phyloP scores from a whole-genome alignment of 2,797 vertebrate genomes.

The Gadopsis marmoratus region DNA sequence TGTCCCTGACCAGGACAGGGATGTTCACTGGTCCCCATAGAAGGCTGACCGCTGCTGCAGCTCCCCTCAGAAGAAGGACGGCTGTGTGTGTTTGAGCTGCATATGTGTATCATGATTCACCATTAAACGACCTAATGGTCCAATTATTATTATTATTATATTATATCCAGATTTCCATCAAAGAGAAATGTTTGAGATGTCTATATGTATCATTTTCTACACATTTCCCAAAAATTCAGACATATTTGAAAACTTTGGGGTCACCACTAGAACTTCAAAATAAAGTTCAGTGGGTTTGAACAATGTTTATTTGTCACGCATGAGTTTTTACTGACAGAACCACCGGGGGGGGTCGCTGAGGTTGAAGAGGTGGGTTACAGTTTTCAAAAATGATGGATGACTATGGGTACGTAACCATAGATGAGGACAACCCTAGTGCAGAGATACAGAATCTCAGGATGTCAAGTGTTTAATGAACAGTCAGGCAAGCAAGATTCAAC shows the following conservation, averaged over 20 bases:
- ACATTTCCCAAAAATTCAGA: not conserved
- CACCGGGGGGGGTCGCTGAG: not conserved
- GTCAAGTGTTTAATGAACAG: constrained; percentile 1
- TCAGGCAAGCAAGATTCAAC: not conserved
- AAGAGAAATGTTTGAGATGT: not conserved
- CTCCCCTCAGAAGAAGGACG: too few relatives aligned
- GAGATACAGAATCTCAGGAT: not conserved
- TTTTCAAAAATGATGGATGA: constrained; percentile 30
- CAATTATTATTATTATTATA: not conserved
- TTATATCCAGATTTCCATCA: not conserved
- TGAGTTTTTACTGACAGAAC: not conserved
- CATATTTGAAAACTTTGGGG: not conserved
- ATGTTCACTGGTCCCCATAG: too few relatives aligned
- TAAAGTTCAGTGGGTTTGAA: not conserved
- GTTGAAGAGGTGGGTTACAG: not conserved
- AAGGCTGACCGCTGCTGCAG: too few relatives aligned
- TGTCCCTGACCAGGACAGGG: too few relatives aligned
- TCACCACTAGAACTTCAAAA: not conserved
- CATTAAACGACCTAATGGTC: too few relatives aligned
- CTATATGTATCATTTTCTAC: not conserved
- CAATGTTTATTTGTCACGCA: not conserved
- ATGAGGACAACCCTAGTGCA: not conserved
- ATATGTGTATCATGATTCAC: too few relatives aligned
- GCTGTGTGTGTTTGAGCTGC: too few relatives aligned
- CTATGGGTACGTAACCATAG: not conserved